Evolutionary conservation across 2,113 vertebrate genomes (phyloP).

Genomic region (Meles meles): DNA sequence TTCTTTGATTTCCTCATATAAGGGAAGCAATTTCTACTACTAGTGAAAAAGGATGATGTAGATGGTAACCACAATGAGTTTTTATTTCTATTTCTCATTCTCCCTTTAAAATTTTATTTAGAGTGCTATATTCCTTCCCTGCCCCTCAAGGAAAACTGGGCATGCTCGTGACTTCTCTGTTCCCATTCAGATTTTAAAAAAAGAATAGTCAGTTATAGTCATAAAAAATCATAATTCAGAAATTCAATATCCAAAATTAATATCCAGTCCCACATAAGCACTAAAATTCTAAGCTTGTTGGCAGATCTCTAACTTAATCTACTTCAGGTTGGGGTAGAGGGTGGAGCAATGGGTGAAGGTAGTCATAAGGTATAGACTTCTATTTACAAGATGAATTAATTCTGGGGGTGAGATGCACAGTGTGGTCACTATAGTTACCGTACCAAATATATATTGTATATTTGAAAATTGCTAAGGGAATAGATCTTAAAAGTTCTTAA

Average conservation of each 20-base stretch:
- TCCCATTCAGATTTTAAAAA: not conserved
- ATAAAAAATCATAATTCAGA: not conserved
- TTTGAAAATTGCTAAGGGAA: not conserved
- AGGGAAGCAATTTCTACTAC: not conserved
- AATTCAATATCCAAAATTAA: not conserved
- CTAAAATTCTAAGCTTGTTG: not conserved
- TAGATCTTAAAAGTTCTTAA: not conserved
- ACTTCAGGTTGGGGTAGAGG: not conserved
- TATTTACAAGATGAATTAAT: not conserved
- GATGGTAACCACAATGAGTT: not conserved
- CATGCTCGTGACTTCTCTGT: not conserved
- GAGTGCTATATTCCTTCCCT: not conserved
- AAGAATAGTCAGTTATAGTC: not conserved
- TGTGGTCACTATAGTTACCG: not conserved
- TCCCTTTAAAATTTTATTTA: not conserved
- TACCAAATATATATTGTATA: not conserved
- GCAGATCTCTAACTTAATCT: not conserved
- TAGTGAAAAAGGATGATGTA: not conserved
- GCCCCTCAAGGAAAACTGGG: not conserved
- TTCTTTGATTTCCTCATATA: not conserved
- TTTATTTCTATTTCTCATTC: not conserved
- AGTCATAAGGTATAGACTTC: not conserved
- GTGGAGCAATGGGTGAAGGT: not conserved
- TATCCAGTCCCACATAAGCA: not conserved
- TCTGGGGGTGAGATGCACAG: not conserved